Evolutionary conservation across 1,140 invertebrate genomes (phyloP).

Genomic region (Anagrus nilaparvatae): DNA sequence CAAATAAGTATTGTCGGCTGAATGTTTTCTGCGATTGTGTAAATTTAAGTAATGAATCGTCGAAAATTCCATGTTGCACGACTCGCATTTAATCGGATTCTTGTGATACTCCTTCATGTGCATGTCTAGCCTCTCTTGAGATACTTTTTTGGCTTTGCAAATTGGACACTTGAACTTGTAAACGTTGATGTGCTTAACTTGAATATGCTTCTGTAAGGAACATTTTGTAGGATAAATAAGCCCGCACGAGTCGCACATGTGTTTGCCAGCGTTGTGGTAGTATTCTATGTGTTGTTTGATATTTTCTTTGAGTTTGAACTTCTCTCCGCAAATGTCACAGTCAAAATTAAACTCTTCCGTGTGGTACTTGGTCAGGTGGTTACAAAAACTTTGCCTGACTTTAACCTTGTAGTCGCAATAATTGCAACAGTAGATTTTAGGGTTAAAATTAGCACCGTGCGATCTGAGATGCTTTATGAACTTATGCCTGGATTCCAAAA

Average conservation of each 20-base stretch:
- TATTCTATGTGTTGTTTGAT: no score
- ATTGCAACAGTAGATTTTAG: no score
- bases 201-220: no score
- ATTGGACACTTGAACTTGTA: slow-evolving; percentile 18
- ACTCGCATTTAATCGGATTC: slow-evolving; percentile 43
- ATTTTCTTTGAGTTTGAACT: no score
- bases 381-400: slow-evolving; percentile 40
- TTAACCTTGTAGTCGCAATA: slow-evolving; percentile 41
- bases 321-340: slow-evolving; percentile 20
- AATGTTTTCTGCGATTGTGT: slow-evolving; percentile 54
- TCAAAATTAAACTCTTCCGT: slow-evolving; percentile 40
- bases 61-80: slow-evolving; percentile 47
- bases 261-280: no score
- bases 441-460: no score
- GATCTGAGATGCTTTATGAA: no score
- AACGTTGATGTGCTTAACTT: background rate
- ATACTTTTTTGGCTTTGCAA: slow-evolving; percentile 41
- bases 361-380: slow-evolving; percentile 43
- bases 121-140: slow-evolving; percentile 36
- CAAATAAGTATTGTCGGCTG: slow-evolving; percentile 54
- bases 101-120: slow-evolving; percentile 38
- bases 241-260: no score
- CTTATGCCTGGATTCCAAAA: no score
- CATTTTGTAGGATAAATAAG: no score
- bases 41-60: slow-evolving; percentile 33